Base-by-base conservation (phyloP, 1,140 invertebrate species). In the Palaemon carinicauda region DNA sequence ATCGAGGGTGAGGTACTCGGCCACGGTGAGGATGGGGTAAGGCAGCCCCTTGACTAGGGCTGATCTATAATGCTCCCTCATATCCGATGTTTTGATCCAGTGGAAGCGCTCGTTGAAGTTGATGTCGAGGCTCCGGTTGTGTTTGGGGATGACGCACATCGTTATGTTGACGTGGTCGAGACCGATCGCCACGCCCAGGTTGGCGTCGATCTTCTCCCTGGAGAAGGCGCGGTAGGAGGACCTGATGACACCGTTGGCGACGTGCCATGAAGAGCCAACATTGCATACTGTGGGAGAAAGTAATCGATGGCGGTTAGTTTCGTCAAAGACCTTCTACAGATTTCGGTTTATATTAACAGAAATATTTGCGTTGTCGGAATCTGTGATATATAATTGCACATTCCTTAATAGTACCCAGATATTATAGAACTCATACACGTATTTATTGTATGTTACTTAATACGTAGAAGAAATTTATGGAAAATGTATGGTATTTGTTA, bases 71-170 rank as follows among this genome's bases (percentile, higher is more conserved):
- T 95, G 95, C 87, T 94, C 94, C 60, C 95, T 94, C 93, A 97
- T 96, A 87, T 96, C 95, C 12, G 94, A 94, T 1, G 97, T 94
- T 71, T 94, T 95, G 75, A 94, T 92, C 97, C 97, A 99, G 86
- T 94, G 94, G 91, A 99, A 99, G 89, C 97, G 94, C 92, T 99
- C 98, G 90, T 99, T 99, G 92, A 97, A 99, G 91, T 98, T 96
- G 69, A 99, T 96, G 82, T 98, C 97, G 27, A 89, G 79, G 60
- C 88, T 85, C 19, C 84, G 89, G 75, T 89, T 89, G 82, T 88
- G 78, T 19, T 77, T 82, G 3, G 83, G 90, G 92, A 93, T 93
- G 98, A 97, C 96, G 93, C 94, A 95, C 81, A 99, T 94, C 41
- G 98, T 98, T 88, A 99, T 96, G 92, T 99, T 99, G 91, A 99